Percentiles rank a stretch among this genome's conserved stretches.
Conservation (phyloP, 2,888 invertebrate genomes). For the Netelia fuscicornis region DNA sequence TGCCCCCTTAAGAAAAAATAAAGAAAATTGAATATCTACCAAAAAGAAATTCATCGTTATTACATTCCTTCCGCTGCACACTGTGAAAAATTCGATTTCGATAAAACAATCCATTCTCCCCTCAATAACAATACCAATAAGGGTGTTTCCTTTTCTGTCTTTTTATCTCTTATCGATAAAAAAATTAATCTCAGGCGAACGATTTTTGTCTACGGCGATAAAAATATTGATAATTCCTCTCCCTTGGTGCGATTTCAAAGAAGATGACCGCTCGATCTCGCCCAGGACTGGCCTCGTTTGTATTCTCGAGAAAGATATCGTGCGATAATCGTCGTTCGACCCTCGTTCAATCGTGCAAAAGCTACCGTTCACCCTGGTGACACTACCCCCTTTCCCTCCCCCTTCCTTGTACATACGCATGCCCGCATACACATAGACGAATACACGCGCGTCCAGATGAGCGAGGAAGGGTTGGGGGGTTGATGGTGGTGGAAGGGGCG, state of each 20-base stretch:
- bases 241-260: constrained; percentile 4
- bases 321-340: constrained; percentile 62
- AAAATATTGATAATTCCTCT: neutral
- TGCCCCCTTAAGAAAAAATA: too few species aligned
- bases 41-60: too few species aligned
- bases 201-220: neutral
- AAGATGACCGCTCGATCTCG: constrained; percentile 13
- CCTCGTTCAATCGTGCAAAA: constrained; percentile 41
- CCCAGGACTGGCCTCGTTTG: neutral
- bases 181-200: neutral
- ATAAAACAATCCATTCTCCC: too few species aligned
- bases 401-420: constrained; percentile 11
- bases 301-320: constrained; percentile 59
- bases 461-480: neutral
- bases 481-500: constrained; percentile 14
- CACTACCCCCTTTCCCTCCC: neutral
- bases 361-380: constrained; percentile 1
- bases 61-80: too few species aligned
- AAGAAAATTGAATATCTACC: too few species aligned
- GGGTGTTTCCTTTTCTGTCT: neutral
- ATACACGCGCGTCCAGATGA: constrained; percentile 23
- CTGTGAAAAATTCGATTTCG: too few species aligned
- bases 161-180: neutral
- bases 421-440: neutral
- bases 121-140: too few species aligned